Evolutionary conservation across 2,888 invertebrate species (phyloP).

Genomic region (Lordiphosa andalusiaca): DNA sequence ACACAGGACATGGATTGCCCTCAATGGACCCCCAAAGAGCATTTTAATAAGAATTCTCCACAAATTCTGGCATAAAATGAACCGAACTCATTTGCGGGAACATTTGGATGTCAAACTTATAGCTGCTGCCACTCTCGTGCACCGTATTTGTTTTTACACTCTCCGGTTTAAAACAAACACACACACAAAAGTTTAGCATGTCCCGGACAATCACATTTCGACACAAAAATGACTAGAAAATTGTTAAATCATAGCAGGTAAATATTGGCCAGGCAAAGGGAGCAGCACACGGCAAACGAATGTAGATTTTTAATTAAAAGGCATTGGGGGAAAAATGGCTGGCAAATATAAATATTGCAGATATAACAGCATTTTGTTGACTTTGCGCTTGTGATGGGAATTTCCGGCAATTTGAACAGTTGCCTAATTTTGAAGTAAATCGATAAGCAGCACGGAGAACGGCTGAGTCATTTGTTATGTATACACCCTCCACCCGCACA

Average conservation of each 20-base stretch:
- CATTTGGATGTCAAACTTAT: too few species aligned
- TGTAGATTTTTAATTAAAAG: constrained; percentile 62
- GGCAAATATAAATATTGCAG: constrained; percentile 40
- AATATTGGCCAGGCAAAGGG: constrained; percentile 47
- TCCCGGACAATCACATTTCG: constrained; percentile 15
- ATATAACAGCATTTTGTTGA: constrained; percentile 4
- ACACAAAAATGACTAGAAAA: constrained; percentile 49
- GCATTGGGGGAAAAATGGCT: constrained; percentile 30
- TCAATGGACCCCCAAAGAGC: too few species aligned
- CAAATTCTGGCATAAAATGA: too few species aligned
- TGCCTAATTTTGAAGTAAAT: constrained; percentile 8
- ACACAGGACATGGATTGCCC: too few species aligned
- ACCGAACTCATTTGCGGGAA: too few species aligned
- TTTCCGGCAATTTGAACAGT: not conserved
- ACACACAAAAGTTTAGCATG: constrained; percentile 42
- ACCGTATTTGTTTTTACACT: constrained; percentile 62
- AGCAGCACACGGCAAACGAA: constrained; percentile 23
- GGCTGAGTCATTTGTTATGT: constrained; percentile 56
- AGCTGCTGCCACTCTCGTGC: constrained; percentile 5
- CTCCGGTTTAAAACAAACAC: constrained; percentile 43
- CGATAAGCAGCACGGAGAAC: constrained; percentile 14
- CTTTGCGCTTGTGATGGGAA: too few species aligned
- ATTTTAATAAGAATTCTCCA: too few species aligned
- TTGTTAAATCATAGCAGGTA: constrained; percentile 64
- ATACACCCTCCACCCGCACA: not conserved